Percentiles rank a stretch among this genome's conserved stretches.
Evolutionary conservation across 2,113 vertebrate genomes (phyloP).

Genomic region (Calonectris borealis): DNA sequence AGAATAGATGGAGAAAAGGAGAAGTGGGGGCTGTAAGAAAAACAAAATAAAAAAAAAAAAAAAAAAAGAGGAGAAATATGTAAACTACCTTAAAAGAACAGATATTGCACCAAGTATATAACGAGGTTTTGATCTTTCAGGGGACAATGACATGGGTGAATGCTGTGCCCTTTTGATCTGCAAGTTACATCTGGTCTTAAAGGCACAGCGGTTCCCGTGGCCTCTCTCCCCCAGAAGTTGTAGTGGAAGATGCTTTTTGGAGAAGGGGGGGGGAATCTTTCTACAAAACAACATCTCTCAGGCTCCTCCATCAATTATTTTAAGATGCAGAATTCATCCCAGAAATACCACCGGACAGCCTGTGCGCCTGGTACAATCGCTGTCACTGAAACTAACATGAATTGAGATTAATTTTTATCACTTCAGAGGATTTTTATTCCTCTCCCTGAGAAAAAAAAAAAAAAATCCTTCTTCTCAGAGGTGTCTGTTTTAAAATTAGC

Average conservation of each 20-base stretch:
- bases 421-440: conserved; percentile 61
- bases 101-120: conserved; percentile 54
- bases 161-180: conserved; percentile 70
- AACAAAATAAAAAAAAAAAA: conserved; percentile 22
- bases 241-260: not conserved
- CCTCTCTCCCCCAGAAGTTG: conserved; percentile 27
- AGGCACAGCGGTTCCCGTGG: not conserved
- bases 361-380: conserved; percentile 44
- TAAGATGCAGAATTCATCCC: conserved; percentile 51
- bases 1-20: conserved; percentile 81
- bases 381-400: conserved; percentile 64
- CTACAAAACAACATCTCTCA: not conserved
- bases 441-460: conserved; percentile 15
- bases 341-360: conserved; percentile 59
- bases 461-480: conserved; percentile 29
- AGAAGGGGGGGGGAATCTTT: not conserved
- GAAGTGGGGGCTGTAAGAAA: conserved; percentile 73
- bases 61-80: conserved; percentile 66
- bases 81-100: conserved; percentile 73
- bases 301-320: conserved; percentile 5
- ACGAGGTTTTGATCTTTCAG: conserved; percentile 73
- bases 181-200: conserved; percentile 61
- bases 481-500: conserved; percentile 58
- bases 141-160: conserved; percentile 67
- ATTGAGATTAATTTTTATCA: conserved; percentile 72